Percentiles rank a stretch among this genome's conserved stretches.
Evolutionary conservation across 2,797 vertebrate species (phyloP).

Genomic region (Bucorvus abyssinicus): DNA sequence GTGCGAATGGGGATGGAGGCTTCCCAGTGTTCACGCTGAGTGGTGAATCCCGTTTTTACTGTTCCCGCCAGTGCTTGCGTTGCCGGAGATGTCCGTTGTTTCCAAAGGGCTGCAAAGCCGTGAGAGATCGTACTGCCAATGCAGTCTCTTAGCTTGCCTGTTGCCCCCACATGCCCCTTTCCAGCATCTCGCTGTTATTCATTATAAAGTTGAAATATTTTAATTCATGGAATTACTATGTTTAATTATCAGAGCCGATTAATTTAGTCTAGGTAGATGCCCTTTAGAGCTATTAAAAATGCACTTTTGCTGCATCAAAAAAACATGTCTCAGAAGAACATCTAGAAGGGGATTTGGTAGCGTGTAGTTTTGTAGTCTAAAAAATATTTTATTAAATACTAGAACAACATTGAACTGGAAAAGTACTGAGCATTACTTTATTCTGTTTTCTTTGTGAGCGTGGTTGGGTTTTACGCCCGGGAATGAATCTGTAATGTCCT

Average conservation of each 20-base stretch:
- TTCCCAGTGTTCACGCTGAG: fast-evolving
- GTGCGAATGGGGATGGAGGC: not conserved
- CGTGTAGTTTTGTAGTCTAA: not conserved
- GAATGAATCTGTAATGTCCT: not conserved
- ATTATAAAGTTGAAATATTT: not conserved
- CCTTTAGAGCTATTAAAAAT: conserved; percentile 18
- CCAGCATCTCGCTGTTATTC: not conserved
- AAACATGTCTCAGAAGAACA: not conserved
- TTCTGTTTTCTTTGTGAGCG: not conserved
- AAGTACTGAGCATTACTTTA: not conserved
- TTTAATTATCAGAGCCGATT: not conserved
- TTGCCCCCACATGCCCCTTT: not conserved
- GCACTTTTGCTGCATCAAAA: not conserved
- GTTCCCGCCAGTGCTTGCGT: fast-evolving
- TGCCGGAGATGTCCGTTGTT: fast-evolving
- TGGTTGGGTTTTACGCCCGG: not conserved
- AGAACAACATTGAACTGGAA: not conserved
- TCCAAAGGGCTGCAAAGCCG: not conserved
- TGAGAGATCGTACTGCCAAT: fast-evolving
- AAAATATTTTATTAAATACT: not conserved
- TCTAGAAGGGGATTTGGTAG: not conserved
- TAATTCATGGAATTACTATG: not conserved
- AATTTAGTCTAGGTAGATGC: not conserved
- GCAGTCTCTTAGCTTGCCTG: not conserved
- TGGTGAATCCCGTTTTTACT: not conserved